Conservation (phyloP, 2,888 invertebrate genomes). For the Ariolimax columbianus region DNA sequence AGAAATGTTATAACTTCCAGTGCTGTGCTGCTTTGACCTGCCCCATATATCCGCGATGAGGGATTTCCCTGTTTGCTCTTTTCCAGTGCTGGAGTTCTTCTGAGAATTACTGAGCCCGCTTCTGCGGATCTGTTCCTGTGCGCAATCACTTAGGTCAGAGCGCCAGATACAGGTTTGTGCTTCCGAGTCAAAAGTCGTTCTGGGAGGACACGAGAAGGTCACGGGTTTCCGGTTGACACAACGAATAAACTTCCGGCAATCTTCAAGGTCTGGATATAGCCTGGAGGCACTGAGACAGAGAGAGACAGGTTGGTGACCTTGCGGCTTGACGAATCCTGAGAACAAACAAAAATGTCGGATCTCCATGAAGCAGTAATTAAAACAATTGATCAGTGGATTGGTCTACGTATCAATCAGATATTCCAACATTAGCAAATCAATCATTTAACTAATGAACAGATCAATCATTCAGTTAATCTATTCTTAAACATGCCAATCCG, state of each 20-base stretch:
- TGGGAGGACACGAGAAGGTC: constrained; percentile 41
- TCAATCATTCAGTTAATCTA: too few relatives aligned
- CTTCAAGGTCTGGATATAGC: constrained; percentile 46
- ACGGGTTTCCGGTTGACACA: constrained; percentile 47
- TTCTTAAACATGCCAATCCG: too few relatives aligned
- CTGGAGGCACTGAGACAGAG: constrained; percentile 26
- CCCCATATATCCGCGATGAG: neutral
- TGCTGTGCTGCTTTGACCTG: neutral
- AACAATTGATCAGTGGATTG: too few relatives aligned
- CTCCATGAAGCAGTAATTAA: too few relatives aligned
- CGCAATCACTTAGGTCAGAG: constrained; percentile 29
- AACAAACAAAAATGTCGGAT: too few relatives aligned
- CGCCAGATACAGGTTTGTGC: constrained; percentile 48
- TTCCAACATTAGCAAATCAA: too few relatives aligned
- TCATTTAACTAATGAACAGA: too few relatives aligned
- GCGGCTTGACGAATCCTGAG: neutral
- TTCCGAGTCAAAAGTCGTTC: constrained; percentile 52
- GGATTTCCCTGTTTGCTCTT: neutral
- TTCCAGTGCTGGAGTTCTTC: neutral
- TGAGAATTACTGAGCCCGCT: neutral
- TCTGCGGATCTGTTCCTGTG: neutral
- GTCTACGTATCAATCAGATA: too few relatives aligned
- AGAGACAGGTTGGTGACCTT: neutral
- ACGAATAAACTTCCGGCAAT: constrained; percentile 52
- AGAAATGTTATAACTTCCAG: neutral